Percentiles rank a stretch among this genome's conserved stretches.
phyloP scores from a whole-genome alignment of 1,140 invertebrate genomes.

The Subanguina moxae region DNA sequence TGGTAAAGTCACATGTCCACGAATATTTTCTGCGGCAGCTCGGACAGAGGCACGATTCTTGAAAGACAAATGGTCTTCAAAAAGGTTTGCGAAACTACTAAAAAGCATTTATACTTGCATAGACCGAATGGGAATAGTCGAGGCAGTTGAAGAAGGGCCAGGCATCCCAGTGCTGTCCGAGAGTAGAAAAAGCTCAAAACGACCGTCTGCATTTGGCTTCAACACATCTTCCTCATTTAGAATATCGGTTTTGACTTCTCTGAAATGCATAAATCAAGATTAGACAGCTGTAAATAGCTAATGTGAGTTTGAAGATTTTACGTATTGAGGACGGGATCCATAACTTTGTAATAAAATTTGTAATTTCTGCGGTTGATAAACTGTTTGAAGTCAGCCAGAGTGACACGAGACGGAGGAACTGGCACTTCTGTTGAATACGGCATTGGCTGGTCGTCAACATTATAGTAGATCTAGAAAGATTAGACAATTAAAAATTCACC shows the following conservation, averaged over 20 bases:
- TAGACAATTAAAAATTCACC: conserved; percentile 62
- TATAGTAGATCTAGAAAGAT: conserved; percentile 77
- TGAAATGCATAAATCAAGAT: conserved; percentile 9
- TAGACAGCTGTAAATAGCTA: conserved; percentile 7
- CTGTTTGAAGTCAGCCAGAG: conserved; percentile 84
- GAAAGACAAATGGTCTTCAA: not conserved
- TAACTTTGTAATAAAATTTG: conserved; percentile 25
- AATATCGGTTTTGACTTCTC: conserved; percentile 32
- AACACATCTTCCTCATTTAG: conserved; percentile 16
- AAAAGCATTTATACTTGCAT: not conserved
- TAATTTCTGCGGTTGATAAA: conserved; percentile 19
- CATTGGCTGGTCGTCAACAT: conserved; percentile 96
- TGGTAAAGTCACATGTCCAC: not conserved
- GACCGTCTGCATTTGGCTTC: conserved; percentile 22
- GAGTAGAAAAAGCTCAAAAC: conserved; percentile 26
- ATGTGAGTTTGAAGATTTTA: too few relatives aligned
- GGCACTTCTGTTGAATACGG: conserved; percentile 95
- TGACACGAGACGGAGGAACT: conserved; percentile 87
- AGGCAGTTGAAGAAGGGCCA: not conserved
- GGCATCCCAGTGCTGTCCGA: conserved; percentile 11
- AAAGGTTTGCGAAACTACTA: too few relatives aligned
- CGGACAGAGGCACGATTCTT: not conserved
- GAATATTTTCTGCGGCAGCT: too few relatives aligned
- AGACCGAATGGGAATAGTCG: not conserved
- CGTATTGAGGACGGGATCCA: conserved; percentile 24